Base-by-base conservation (phyloP, 2,888 invertebrate species). In the Sepiola atlantica region DNA sequence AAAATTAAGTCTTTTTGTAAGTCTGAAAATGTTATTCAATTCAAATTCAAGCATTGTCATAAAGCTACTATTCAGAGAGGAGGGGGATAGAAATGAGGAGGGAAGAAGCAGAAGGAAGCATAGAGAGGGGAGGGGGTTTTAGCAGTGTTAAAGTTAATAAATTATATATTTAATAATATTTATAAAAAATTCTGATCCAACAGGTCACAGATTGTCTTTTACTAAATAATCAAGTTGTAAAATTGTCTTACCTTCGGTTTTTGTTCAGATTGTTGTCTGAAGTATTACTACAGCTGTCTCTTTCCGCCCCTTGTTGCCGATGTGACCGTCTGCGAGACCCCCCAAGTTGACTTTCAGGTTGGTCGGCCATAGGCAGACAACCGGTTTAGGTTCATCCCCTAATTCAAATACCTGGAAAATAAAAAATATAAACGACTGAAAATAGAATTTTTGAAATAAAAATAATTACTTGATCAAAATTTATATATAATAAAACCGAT, bases 351-450 rank as follows among this genome's bases (percentile, higher is more conserved):
- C 96, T 95, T 96, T 97, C 96, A 97, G 96, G 96, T 97, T 97
- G 97, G 96, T 97, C 97, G 96, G 97, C 97, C 97, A 97, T 97
- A 97, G 97, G 97, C 97, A 95, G 97, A 96, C 98, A 98, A 98
- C 98, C 98, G 98, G 98, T 98, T 98, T 98, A 98, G 98, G 98
- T 98, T 97, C 98, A 98, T 98, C 97, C 98, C 97, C 93, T 93
- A 93, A 55, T 93, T 93, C 57, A 97, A 61, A 55, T 92, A 93
- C 94, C 93, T 93, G 93, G 16, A 94, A 90, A 57, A 77, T 90
- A 77, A 61, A n/a, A 35, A 77, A 92, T 3, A 54, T 4, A 94
- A 4, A 91, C 32, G 3, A 54, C 90, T 90, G 14, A 94, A 28
- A 90, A 45, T 45, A 45, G 8, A 45, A 45, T 45, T 45, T 45